phyloP scores from a whole-genome alignment of 2,113 vertebrate species.

The Archilochus colubris region DNA sequence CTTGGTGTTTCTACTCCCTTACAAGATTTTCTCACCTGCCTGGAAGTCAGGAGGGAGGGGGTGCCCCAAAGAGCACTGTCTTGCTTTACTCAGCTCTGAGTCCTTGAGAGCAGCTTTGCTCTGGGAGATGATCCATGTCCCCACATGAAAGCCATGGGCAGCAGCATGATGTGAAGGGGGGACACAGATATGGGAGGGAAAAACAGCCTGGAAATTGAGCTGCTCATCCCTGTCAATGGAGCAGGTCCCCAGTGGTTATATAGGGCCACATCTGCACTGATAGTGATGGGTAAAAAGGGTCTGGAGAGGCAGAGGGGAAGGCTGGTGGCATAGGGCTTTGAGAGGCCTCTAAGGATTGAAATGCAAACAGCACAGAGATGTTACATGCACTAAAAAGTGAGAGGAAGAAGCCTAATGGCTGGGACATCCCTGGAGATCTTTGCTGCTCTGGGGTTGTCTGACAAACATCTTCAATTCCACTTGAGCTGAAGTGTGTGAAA shows the following conservation, averaged over 20 bases:
- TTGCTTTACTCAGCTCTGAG: neutral
- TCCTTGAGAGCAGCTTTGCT: neutral
- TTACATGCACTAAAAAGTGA: neutral
- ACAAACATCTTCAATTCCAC: neutral
- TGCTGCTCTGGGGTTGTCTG: neutral
- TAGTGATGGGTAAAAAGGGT: neutral
- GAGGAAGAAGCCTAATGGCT: neutral
- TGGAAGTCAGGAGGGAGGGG: neutral
- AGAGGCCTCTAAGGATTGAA: neutral
- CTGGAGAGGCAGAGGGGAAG: neutral
- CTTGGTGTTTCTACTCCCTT: neutral
- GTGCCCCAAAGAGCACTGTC: neutral
- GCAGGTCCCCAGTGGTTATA: rapidly evolving
- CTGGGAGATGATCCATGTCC: neutral
- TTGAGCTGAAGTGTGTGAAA: neutral
- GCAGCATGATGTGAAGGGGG: rapidly evolving
- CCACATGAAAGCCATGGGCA: neutral
- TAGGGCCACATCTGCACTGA: neutral
- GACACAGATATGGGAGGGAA: neutral
- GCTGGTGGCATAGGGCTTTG: rapidly evolving
- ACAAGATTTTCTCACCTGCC: neutral
- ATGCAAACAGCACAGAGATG: neutral
- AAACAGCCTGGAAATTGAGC: neutral
- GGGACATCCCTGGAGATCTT: neutral
- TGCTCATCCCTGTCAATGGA: neutral